phyloP scores from a whole-genome alignment of 2,888 invertebrate species.

The Lissonota sp. region DNA sequence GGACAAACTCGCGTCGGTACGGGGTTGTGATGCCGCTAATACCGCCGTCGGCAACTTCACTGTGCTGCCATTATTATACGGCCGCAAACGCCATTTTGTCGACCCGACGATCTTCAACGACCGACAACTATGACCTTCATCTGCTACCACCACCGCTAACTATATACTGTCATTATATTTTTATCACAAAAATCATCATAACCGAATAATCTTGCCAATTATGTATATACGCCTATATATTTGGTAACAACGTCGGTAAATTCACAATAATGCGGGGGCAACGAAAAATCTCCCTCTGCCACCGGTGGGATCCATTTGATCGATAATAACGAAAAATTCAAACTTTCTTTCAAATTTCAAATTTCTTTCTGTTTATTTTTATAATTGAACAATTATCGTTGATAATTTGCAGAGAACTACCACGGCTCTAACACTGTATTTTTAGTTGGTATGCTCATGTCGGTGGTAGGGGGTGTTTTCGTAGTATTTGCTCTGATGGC shows the following conservation, averaged over 20 bases:
- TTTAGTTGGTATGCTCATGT: conserved; percentile 99
- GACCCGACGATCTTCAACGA: neutral
- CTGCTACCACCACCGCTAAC: neutral
- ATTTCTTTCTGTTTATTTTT: neutral
- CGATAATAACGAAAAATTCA: too few species aligned
- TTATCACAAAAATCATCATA: too few species aligned
- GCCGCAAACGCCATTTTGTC: neutral
- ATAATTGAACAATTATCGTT: neutral
- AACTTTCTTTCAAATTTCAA: too few species aligned
- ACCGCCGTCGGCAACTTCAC: too few species aligned
- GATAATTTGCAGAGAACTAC: conserved; percentile 92
- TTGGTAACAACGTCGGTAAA: too few species aligned
- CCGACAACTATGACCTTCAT: neutral
- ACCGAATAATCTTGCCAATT: too few species aligned
- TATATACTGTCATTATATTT: neutral
- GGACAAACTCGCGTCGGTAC: neutral
- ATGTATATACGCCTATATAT: too few species aligned
- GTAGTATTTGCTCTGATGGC: conserved; percentile 99
- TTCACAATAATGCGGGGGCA: too few species aligned
- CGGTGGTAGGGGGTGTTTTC: conserved; percentile 99
- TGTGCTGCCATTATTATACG: too few species aligned
- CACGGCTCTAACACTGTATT: conserved; percentile 99
- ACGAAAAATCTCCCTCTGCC: too few species aligned
- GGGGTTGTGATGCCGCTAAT: neutral
- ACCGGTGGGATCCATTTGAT: too few species aligned